phyloP scores from a whole-genome alignment of 2,797 vertebrate species.

The Sebastes vulpes region DNA sequence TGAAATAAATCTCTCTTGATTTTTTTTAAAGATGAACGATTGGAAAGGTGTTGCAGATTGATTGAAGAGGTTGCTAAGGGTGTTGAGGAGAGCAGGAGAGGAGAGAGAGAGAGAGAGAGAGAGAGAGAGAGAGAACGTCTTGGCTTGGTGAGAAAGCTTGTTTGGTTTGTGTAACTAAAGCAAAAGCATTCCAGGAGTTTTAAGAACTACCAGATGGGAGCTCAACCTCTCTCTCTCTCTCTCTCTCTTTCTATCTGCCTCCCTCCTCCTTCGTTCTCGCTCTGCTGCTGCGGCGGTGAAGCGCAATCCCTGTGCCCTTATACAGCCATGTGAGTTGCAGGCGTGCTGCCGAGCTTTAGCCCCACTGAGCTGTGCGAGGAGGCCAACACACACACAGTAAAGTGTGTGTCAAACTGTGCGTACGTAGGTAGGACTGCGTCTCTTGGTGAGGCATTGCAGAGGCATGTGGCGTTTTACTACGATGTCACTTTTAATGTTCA shows the following conservation, averaged over 20 bases:
- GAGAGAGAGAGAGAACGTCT: slow-evolving; percentile 51
- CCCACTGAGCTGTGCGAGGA: slow-evolving; percentile 39
- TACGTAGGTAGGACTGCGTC: not conserved
- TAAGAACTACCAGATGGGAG: slow-evolving; percentile 90
- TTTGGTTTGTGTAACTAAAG: slow-evolving; percentile 91
- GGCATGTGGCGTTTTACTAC: slow-evolving; percentile 65
- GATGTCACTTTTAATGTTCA: slow-evolving; percentile 13
- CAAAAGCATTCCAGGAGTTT: slow-evolving; percentile 91
- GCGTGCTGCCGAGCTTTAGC: slow-evolving; percentile 67
- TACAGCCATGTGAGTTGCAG: slow-evolving; percentile 86
- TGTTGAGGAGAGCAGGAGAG: slow-evolving; percentile 43
- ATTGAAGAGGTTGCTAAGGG: slow-evolving; percentile 48
- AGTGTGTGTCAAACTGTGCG: slow-evolving; percentile 27
- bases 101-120: slow-evolving; percentile 29
- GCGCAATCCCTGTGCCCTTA: slow-evolving; percentile 85
- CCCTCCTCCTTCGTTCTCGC: slow-evolving; percentile 55
- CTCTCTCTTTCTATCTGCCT: slow-evolving; percentile 46
- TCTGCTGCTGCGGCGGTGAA: slow-evolving; percentile 50
- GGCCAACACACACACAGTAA: slow-evolving; percentile 37
- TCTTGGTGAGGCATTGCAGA: slow-evolving; percentile 37
- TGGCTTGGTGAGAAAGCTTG: slow-evolving; percentile 84
- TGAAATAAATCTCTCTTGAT: not conserved
- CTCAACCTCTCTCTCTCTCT: slow-evolving; percentile 51
- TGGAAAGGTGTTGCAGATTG: slow-evolving; percentile 26
- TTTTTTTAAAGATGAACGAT: not conserved